phyloP scores from a whole-genome alignment of 1,140 invertebrate species.

The Psix sp. region DNA sequence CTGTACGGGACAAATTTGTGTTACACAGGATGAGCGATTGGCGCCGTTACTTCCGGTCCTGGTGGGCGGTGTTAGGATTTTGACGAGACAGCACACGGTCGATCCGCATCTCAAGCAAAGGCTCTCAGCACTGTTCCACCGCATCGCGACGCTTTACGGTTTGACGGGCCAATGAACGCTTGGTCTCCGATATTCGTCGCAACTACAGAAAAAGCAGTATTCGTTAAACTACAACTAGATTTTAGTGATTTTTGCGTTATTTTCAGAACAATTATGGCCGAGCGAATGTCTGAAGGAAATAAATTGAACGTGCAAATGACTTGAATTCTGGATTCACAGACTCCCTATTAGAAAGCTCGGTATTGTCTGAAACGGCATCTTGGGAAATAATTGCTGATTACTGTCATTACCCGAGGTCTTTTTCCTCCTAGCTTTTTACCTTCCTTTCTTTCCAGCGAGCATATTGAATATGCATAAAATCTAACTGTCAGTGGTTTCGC shows the following conservation, averaged over 20 bases:
- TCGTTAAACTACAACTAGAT: slow-evolving; percentile 20
- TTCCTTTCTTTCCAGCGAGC: not conserved
- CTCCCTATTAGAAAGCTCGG: no score
- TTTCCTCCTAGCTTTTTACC: slow-evolving; percentile 2
- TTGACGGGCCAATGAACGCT: slow-evolving; percentile 68
- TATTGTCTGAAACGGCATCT: no score
- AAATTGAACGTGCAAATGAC: no score
- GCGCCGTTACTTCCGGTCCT: slow-evolving; percentile 80
- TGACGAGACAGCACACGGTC: slow-evolving; percentile 80
- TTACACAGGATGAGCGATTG: slow-evolving; percentile 78
- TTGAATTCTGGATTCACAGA: no score
- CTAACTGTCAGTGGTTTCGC: slow-evolving; percentile 70
- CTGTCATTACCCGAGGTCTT: no score
- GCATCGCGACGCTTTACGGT: slow-evolving; percentile 80
- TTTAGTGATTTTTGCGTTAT: not conserved
- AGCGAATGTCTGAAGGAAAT: no score
- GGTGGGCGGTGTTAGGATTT: slow-evolving; percentile 80
- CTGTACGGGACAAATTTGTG: slow-evolving; percentile 64
- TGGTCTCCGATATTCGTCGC: slow-evolving; percentile 32
- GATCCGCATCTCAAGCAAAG: slow-evolving; percentile 80
- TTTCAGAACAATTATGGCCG: no score
- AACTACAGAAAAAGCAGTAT: slow-evolving; percentile 28
- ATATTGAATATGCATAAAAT: slow-evolving; percentile 55
- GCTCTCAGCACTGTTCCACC: slow-evolving; percentile 80
- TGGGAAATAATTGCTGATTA: no score